Evolutionary conservation across 2,113 vertebrate species (phyloP).

Genomic region (Notiomystis cincta): DNA sequence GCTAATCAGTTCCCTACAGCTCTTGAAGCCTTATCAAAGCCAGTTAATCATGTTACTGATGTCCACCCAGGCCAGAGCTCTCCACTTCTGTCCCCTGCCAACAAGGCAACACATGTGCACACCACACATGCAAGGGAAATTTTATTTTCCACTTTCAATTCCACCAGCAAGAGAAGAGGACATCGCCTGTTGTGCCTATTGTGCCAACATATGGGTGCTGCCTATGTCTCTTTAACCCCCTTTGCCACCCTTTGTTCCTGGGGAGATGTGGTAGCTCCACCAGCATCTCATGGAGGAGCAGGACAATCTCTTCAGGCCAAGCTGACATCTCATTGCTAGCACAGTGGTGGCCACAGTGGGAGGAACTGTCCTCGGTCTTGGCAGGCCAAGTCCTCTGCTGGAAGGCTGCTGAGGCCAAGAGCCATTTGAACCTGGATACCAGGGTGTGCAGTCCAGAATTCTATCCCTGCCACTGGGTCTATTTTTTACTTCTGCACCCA

Average conservation of each 20-base stretch:
- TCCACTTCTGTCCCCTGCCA: neutral
- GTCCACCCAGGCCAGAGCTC: neutral
- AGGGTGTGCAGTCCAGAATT: neutral
- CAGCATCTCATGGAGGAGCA: neutral
- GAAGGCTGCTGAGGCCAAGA: neutral
- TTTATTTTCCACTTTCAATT: neutral
- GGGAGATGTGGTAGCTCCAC: neutral
- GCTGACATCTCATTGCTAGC: neutral
- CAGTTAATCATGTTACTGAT: conserved; percentile 20
- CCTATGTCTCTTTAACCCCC: neutral
- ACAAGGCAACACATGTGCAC: fast-evolving
- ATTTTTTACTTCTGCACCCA: neutral
- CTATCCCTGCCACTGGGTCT: neutral
- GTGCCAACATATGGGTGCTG: neutral
- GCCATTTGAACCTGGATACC: neutral
- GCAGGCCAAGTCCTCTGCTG: neutral
- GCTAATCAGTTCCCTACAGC: conserved; percentile 9
- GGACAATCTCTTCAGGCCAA: neutral
- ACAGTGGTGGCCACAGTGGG: neutral
- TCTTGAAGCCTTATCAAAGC: conserved; percentile 33
- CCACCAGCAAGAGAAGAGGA: neutral
- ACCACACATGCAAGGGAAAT: neutral
- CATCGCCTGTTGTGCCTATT: neutral
- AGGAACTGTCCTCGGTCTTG: fast-evolving
- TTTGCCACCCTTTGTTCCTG: neutral